A percentile compares a stretch with the other conserved stretches of the same genome.
Conservation (phyloP, 2,888 invertebrate genomes). For the Meta bourneti region DNA sequence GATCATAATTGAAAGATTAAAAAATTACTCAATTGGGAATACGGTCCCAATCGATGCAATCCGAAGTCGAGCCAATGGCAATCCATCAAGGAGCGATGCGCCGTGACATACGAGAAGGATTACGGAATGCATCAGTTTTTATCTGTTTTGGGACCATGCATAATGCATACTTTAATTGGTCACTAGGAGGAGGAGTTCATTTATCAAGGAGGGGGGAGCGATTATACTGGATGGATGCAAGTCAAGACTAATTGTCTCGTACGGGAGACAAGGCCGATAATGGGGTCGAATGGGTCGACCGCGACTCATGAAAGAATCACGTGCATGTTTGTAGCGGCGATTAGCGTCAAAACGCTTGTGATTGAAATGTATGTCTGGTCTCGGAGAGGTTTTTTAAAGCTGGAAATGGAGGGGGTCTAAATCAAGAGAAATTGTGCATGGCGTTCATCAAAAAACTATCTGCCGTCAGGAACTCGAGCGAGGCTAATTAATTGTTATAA, state of each 20-base stretch:
- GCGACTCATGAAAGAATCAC: slow-evolving; percentile 17
- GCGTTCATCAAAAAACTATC: neutral
- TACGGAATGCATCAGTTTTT: slow-evolving; percentile 36
- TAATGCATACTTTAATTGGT: slow-evolving; percentile 60
- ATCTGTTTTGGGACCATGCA: slow-evolving; percentile 23
- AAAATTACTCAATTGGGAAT: slow-evolving; percentile 15
- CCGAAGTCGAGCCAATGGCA: neutral
- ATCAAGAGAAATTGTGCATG: slow-evolving; percentile 18
- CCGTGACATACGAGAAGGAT: neutral
- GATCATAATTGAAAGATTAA: neutral
- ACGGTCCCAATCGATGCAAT: neutral
- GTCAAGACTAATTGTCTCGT: slow-evolving; percentile 53
- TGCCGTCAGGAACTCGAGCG: neutral
- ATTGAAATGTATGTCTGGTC: slow-evolving; percentile 42
- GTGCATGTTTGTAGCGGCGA: slow-evolving; percentile 1
- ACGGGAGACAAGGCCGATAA: slow-evolving; percentile 19
- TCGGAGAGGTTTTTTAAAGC: neutral
- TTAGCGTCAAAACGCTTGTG: slow-evolving; percentile 22
- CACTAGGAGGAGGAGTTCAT: slow-evolving; percentile 27
- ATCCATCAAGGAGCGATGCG: slow-evolving; percentile 10
- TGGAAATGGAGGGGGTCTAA: neutral
- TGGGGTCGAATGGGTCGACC: slow-evolving; percentile 41
- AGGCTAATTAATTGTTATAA: neutral
- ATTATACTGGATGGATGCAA: neutral
- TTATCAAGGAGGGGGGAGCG: slow-evolving; percentile 32